A percentile compares a stretch with the other conserved stretches of the same genome.
Evolutionary conservation across 2,888 invertebrate species (phyloP).

Genomic region (Agriotes lineatus): DNA sequence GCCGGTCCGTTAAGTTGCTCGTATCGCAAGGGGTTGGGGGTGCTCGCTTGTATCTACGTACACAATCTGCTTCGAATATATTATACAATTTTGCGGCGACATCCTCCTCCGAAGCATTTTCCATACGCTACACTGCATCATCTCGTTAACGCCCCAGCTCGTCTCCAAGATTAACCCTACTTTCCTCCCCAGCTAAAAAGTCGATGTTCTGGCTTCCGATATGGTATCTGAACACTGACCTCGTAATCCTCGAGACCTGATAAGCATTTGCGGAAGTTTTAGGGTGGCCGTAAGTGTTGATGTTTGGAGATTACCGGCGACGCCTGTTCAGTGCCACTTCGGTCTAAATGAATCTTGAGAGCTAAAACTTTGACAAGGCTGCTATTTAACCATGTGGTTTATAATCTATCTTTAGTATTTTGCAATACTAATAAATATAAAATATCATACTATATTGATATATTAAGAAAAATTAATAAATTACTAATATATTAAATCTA

Average conservation of each 20-base stretch:
- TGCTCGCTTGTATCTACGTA: constrained; percentile 13
- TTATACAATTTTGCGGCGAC: background rate
- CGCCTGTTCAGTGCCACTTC: too few species aligned
- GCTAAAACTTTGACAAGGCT: too few species aligned
- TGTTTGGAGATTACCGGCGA: too few species aligned
- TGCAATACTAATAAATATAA: too few species aligned
- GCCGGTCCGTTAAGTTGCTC: constrained; percentile 27
- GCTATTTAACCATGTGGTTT: too few species aligned
- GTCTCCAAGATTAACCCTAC: background rate
- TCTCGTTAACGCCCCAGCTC: background rate
- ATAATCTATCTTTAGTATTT: too few species aligned
- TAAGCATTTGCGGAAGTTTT: background rate
- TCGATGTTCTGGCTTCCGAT: background rate
- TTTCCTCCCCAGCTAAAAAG: background rate
- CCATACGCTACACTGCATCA: constrained; percentile 1
- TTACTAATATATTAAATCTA: too few species aligned
- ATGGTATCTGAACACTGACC: background rate
- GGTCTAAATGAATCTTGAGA: too few species aligned
- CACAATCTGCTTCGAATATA: constrained; percentile 10
- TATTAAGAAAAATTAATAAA: too few species aligned
- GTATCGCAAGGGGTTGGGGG: constrained; percentile 8
- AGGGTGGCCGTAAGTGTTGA: too few species aligned
- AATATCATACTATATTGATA: too few species aligned
- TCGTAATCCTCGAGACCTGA: background rate
- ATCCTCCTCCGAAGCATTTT: constrained; percentile 1